These are phyloP conservation scores for Sylvicapra grimmia DNA, from an alignment of 2,113 vertebrate species.

Conservation along the genomic window DNA sequence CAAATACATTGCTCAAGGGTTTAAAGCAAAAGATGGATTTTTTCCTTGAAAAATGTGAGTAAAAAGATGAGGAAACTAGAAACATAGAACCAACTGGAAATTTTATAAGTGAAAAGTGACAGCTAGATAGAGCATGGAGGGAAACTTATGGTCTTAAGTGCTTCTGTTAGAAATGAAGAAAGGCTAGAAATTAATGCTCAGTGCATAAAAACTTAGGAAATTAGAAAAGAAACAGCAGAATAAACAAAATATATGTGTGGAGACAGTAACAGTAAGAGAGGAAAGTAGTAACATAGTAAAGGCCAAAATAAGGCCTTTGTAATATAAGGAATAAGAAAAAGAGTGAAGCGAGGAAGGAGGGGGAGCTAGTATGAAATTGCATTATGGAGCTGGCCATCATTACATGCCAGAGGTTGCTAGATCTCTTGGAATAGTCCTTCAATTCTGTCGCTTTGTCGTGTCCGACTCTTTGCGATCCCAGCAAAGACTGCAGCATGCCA, in stretches of 20 bases:
- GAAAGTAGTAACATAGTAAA: neutral
- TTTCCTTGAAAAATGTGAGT: neutral
- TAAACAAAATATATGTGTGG: neutral
- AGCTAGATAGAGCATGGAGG: neutral
- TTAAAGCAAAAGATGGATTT: neutral
- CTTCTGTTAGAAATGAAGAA: neutral
- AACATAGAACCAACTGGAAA: neutral
- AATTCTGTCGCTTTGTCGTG: neutral
- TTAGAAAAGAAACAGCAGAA: neutral
- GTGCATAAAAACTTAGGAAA: neutral
- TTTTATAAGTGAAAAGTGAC: neutral
- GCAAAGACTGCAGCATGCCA: neutral
- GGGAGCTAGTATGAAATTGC: neutral
- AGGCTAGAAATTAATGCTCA: neutral
- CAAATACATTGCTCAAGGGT: neutral
- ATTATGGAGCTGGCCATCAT: neutral
- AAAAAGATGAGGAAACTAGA: neutral
- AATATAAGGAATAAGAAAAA: neutral
- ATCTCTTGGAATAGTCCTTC: neutral
- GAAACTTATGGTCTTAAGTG: neutral
- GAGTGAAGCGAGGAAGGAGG: neutral
- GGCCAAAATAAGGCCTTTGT: neutral
- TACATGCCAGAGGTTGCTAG: neutral
- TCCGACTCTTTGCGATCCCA: neutral
- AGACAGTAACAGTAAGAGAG: neutral